phyloP scores from a whole-genome alignment of 1,140 invertebrate genomes.

The Paracyclopina nana region DNA sequence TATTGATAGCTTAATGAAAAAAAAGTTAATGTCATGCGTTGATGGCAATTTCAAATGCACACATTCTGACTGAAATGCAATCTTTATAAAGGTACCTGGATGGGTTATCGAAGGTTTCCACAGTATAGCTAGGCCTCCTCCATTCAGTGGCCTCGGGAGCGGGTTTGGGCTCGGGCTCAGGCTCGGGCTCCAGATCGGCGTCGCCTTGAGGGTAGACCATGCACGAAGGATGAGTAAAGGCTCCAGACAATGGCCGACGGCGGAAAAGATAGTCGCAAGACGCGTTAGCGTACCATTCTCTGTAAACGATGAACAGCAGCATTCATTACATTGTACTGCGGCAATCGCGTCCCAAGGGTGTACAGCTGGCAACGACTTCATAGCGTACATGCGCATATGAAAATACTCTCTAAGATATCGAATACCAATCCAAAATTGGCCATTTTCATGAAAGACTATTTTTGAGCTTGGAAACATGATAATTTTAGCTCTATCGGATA shows the following conservation, averaged over 20 bases:
- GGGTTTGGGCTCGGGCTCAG: conserved; percentile 24
- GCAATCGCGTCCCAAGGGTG: no score
- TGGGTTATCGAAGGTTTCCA: conserved; percentile 18
- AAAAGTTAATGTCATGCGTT: no score
- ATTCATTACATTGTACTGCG: neutral
- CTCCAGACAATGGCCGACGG: conserved; percentile 47
- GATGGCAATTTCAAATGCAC: neutral
- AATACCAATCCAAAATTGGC: no score
- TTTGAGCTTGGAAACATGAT: no score
- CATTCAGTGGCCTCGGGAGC: conserved; percentile 30
- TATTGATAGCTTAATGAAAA: conserved; percentile 55
- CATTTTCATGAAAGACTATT: no score
- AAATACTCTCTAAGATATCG: no score
- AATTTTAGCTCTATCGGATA: neutral
- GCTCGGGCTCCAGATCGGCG: conserved; percentile 31
- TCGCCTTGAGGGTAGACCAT: conserved; percentile 81
- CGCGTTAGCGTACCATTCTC: conserved; percentile 70
- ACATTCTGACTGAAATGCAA: neutral
- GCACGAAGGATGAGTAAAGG: conserved; percentile 68
- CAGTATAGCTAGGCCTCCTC: conserved; percentile 33
- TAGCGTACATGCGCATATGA: no score
- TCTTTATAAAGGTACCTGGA: no score
- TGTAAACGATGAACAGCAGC: conserved; percentile 24
- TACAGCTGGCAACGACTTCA: no score
- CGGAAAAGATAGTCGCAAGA: conserved; percentile 66